Evolutionary conservation across 2,888 invertebrate species (phyloP).

Genomic region (Osmoderma eremita): DNA sequence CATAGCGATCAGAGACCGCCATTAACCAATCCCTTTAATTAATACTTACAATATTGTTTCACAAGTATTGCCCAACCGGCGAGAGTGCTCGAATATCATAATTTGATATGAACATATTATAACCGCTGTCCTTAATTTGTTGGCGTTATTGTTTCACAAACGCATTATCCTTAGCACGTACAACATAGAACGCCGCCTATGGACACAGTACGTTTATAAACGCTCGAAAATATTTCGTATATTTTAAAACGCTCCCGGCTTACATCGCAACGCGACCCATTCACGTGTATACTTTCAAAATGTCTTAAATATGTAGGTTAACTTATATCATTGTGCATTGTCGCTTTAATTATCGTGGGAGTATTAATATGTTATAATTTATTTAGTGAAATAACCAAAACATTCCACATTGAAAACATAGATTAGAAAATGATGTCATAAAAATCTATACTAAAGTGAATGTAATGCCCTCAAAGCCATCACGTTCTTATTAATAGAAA

Average conservation of each 20-base stretch:
- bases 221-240: slow-evolving; percentile 8
- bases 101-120: slow-evolving; percentile 14
- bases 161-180: slow-evolving; percentile 4
- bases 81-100: neutral
- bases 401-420: too few relatives aligned
- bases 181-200: slow-evolving; percentile 2
- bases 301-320: slow-evolving; percentile 27
- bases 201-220: neutral
- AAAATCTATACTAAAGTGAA: slow-evolving; percentile 18
- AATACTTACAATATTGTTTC: slow-evolving; percentile 7
- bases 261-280: slow-evolving; percentile 5
- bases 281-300: slow-evolving; percentile 34
- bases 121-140: slow-evolving; percentile 10
- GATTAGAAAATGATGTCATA: too few relatives aligned
- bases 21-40: slow-evolving; percentile 15
- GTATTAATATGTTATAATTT: too few relatives aligned
- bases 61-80: slow-evolving; percentile 15
- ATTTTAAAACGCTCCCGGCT: slow-evolving; percentile 14
- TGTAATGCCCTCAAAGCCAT: neutral
- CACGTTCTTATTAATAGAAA: too few relatives aligned
- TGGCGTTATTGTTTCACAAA: slow-evolving; percentile 25
- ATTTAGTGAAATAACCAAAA: too few relatives aligned
- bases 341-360: slow-evolving; percentile 22
- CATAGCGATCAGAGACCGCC: neutral
- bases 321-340: slow-evolving; percentile 18